phyloP scores from a whole-genome alignment of 1,140 invertebrate genomes.

The Uloborus diversus region DNA sequence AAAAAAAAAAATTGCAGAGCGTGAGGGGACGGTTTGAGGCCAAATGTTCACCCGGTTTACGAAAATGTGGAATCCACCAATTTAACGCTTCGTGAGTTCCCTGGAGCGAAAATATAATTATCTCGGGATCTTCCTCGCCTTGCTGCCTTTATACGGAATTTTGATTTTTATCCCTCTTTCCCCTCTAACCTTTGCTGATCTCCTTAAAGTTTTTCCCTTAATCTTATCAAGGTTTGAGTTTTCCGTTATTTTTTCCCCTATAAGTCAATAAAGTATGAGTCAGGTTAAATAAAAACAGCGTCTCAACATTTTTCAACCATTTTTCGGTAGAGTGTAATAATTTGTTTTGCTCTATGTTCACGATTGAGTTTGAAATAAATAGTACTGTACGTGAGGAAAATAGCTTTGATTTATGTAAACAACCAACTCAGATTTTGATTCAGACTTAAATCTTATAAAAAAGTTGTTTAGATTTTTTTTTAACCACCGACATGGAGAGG shows the following conservation, averaged over 20 bases:
- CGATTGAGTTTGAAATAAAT: too few species aligned
- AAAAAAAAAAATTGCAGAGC: too few species aligned
- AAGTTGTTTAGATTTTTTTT: too few species aligned
- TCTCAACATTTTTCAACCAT: too few species aligned
- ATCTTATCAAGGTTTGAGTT: not conserved
- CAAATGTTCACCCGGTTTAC: not conserved
- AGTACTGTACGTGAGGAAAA: too few species aligned
- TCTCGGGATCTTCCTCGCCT: constrained; percentile 5
- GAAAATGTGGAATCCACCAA: constrained; percentile 19
- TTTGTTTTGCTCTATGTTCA: too few species aligned
- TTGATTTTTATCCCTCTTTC: constrained; percentile 15
- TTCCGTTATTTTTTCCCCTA: not conserved
- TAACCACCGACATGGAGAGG: too few species aligned
- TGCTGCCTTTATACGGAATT: constrained; percentile 12
- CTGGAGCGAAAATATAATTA: constrained; percentile 36
- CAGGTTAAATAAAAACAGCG: not conserved
- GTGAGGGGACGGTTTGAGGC: too few species aligned
- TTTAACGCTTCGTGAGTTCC: constrained; percentile 40
- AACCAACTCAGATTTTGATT: too few species aligned
- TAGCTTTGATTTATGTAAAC: too few species aligned
- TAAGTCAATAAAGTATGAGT: not conserved
- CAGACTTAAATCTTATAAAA: too few species aligned
- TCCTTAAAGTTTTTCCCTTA: not conserved
- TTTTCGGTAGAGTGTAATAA: too few species aligned
- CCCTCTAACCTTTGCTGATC: not conserved